Evolutionary conservation across 2,888 invertebrate genomes (phyloP).

Genomic region (Ditula angustiorana): DNA sequence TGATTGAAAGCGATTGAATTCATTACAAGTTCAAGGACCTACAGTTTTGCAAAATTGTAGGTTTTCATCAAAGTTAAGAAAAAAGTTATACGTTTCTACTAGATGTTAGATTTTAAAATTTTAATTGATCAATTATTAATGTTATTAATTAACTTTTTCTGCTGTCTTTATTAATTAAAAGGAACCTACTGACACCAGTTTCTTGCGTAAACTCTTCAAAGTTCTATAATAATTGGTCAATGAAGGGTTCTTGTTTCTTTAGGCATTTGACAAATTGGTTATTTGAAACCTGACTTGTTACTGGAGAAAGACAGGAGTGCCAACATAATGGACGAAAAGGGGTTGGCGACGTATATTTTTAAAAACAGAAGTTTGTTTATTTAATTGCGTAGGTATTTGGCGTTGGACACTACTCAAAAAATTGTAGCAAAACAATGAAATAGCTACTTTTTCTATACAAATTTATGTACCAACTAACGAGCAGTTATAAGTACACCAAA

Average conservation of each 20-base stretch:
- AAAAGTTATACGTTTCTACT: no score
- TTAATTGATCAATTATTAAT: no score
- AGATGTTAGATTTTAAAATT: no score
- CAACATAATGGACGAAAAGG: neutral
- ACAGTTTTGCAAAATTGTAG: no score
- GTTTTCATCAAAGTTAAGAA: no score
- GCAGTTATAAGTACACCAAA: no score
- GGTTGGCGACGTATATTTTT: neutral
- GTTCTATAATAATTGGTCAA: neutral
- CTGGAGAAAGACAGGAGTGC: neutral
- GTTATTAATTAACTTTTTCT: no score
- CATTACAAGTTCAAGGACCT: neutral
- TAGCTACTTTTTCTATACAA: no score
- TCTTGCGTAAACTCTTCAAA: neutral
- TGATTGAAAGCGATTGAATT: neutral
- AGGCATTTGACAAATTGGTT: neutral
- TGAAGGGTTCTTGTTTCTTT: neutral
- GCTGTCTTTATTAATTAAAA: no score
- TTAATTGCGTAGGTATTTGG: neutral
- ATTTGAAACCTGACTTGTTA: neutral
- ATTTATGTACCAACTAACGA: no score
- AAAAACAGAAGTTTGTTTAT: neutral
- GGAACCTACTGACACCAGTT: no score
- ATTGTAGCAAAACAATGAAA: no score
- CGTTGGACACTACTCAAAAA: neutral